phyloP scores from a whole-genome alignment of 64 coral and sea anemone species.

The Pocillopora damicornis region DNA sequence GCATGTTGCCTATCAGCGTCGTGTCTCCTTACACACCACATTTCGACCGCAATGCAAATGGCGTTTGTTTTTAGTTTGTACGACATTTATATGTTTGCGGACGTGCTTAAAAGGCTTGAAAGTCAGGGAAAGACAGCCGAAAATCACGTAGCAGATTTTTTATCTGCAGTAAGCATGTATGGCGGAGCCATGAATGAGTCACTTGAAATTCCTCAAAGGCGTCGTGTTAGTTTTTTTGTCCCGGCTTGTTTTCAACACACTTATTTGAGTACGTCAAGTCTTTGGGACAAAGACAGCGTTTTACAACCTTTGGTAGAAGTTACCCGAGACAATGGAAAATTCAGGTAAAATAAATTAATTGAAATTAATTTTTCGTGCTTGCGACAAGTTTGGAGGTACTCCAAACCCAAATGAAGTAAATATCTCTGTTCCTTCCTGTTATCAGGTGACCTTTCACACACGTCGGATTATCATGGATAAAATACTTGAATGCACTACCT shows the following conservation, averaged over 20 bases:
- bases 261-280: conserved; percentile 58
- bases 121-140: conserved; percentile 35
- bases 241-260: conserved; percentile 70
- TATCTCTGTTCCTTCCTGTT: too few species aligned
- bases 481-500: too few species aligned
- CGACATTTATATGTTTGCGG: conserved; percentile 61
- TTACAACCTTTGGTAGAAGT: conserved; percentile 44
- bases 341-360: conserved; percentile 38
- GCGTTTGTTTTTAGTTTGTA: conserved; percentile 60
- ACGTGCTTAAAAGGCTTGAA: conserved; percentile 37
- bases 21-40: conserved; percentile 32
- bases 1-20: conserved; percentile 48
- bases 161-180: conserved; percentile 71
- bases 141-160: conserved; percentile 30
- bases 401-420: too few species aligned
- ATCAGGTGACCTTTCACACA: too few species aligned
- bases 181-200: conserved; percentile 68
- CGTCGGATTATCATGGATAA: too few species aligned
- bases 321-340: conserved; percentile 47
- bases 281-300: conserved; percentile 52
- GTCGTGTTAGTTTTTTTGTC: conserved; percentile 32
- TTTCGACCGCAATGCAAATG: conserved; percentile 14
- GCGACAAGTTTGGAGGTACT: too few species aligned
- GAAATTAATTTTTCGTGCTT: too few species aligned
- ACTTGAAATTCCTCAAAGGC: conserved; percentile 2